phyloP scores from a whole-genome alignment of 2,797 vertebrate genomes.

The Myiotriccus ornatus region DNA sequence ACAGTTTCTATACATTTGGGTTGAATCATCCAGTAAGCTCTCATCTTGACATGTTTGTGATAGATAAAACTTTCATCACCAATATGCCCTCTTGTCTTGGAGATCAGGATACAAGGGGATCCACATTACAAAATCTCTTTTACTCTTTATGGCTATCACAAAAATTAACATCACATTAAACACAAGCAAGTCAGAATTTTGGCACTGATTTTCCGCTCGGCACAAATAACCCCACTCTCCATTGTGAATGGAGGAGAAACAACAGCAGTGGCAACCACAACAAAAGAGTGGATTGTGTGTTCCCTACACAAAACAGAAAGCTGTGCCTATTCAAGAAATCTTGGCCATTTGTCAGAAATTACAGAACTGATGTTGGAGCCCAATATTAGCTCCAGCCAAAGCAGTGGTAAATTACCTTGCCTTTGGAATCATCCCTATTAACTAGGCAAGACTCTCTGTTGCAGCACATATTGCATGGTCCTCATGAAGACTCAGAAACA shows the following conservation, averaged over 20 bases:
- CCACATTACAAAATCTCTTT: not conserved
- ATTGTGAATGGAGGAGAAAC: conserved; percentile 46
- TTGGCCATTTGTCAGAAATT: conserved; percentile 63
- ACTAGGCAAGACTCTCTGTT: not conserved
- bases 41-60: conserved; percentile 26
- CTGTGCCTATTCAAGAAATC: conserved; percentile 63
- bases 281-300: conserved; percentile 62
- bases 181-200: conserved; percentile 25
- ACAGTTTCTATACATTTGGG: conserved; percentile 56
- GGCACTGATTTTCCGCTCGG: conserved; percentile 13
- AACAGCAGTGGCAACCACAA: conserved; percentile 63
- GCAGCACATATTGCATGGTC: not conserved
- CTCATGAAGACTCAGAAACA: not conserved
- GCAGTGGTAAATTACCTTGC: conserved; percentile 52
- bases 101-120: not conserved
- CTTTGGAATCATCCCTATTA: not conserved
- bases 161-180: conserved; percentile 44
- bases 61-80: conserved; percentile 50
- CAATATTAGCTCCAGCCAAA: conserved; percentile 55
- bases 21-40: conserved; percentile 47
- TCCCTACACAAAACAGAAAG: conserved; percentile 64
- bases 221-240: conserved; percentile 55
- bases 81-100: not conserved
- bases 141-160: not conserved
- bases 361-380: conserved; percentile 40